Conservation (phyloP, 2,888 invertebrate genomes). For the Ectemnius lituratus region DNA sequence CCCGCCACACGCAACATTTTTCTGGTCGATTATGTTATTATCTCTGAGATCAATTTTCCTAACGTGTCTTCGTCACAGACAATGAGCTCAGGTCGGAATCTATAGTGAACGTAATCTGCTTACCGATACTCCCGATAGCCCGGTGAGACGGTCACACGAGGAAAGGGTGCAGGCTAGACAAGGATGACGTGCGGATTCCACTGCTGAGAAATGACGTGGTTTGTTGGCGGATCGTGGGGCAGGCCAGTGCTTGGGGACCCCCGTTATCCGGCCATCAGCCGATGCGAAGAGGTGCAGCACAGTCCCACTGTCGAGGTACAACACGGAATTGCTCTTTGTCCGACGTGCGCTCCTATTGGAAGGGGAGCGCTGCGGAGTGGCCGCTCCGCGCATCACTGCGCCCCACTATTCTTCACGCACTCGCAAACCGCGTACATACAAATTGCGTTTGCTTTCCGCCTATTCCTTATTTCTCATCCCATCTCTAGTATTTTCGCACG, state of each 20-base stretch:
- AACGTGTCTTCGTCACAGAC: no score
- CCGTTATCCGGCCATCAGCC: conserved; percentile 63
- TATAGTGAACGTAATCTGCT: no score
- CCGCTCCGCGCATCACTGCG: conserved; percentile 77
- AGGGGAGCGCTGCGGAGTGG: conserved; percentile 78
- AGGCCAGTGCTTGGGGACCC: conserved; percentile 77
- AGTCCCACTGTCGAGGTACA: background rate
- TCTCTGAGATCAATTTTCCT: no score
- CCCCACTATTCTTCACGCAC: conserved; percentile 74
- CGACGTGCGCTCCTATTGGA: conserved; percentile 71
- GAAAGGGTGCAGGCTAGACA: background rate
- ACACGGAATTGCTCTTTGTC: conserved; percentile 53
- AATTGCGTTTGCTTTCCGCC: conserved; percentile 40
- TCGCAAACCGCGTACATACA: conserved; percentile 66
- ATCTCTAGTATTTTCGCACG: background rate
- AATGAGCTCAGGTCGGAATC: no score
- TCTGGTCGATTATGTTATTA: no score
- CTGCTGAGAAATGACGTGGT: conserved; percentile 45
- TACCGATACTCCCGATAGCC: no score
- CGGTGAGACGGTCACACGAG: no score
- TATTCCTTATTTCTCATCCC: conserved; percentile 5
- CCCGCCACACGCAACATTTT: no score
- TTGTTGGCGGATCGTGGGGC: conserved; percentile 68
- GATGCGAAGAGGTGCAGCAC: conserved; percentile 23
- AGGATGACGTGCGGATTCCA: conserved; percentile 14